A percentile compares a stretch with the other conserved stretches of the same genome.
Conservation (phyloP, 2,113 vertebrate species). For the Osmerus mordax region DNA sequence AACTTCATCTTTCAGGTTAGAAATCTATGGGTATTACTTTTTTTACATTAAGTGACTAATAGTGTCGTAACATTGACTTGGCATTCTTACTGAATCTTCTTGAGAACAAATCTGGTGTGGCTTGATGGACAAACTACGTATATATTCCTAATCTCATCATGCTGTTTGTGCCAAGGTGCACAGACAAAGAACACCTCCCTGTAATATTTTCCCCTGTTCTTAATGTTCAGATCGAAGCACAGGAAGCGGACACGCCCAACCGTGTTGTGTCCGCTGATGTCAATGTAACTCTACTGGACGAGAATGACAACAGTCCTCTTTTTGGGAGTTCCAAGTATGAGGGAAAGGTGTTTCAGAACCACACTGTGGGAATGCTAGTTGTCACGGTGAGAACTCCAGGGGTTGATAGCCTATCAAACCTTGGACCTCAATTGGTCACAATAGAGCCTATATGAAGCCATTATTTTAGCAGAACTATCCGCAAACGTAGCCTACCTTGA, state of each 20-base stretch:
- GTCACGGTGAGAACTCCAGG: constrained; percentile 62
- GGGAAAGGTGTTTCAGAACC: constrained; percentile 61
- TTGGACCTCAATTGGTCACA: neutral
- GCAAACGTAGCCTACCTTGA: too few relatives aligned
- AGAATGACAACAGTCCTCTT: constrained; percentile 75
- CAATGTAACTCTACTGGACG: constrained; percentile 66
- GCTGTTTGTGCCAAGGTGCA: neutral
- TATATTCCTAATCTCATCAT: neutral
- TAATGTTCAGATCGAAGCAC: constrained; percentile 67
- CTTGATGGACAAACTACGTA: neutral
- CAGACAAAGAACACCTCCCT: neutral
- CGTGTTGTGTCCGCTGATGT: neutral
- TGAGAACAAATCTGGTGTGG: too few relatives aligned
- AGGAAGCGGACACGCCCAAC: constrained; percentile 49
- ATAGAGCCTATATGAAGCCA: too few relatives aligned
- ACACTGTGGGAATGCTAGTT: constrained; percentile 68
- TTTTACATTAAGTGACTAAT: neutral
- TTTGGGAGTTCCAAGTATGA: constrained; percentile 61
- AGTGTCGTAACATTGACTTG: neutral
- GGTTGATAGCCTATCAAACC: neutral
- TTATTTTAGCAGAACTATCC: too few relatives aligned
- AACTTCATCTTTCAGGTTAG: constrained; percentile 66
- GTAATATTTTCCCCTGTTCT: neutral
- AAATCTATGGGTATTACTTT: neutral
- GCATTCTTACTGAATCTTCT: too few relatives aligned